Percentiles rank a stretch among this genome's conserved stretches.
Evolutionary conservation across 1,140 invertebrate genomes (phyloP).

Genomic region (Solenopsis invicta): DNA sequence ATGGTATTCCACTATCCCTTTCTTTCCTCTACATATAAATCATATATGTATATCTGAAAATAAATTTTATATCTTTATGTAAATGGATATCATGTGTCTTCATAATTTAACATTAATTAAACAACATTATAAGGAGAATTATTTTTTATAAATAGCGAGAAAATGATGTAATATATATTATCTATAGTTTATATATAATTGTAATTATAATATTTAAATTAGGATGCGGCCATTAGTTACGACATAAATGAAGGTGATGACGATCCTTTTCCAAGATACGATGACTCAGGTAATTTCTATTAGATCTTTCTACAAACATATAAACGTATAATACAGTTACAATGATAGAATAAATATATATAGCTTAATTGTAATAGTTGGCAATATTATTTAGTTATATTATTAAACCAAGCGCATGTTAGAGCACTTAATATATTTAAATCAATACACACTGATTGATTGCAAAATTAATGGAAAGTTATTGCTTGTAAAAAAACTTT

Average conservation of each 20-base stretch:
- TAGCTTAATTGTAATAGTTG: neutral
- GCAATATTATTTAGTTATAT: neutral
- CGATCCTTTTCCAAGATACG: conserved; percentile 92
- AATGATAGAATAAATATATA: neutral
- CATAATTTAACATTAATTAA: neutral
- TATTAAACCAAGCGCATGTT: neutral
- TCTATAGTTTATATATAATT: neutral
- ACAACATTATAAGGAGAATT: neutral
- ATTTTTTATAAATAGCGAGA: neutral
- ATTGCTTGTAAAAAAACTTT: conserved; percentile 41
- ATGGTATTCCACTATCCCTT: no score
- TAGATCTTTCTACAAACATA: conserved; percentile 5
- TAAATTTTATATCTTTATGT: neutral
- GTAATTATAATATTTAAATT: conserved; percentile 58
- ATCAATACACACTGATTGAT: neutral
- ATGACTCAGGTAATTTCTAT: conserved; percentile 82
- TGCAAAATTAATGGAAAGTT: conserved; percentile 35
- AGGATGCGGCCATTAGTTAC: conserved; percentile 95
- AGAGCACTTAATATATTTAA: conserved; percentile 34
- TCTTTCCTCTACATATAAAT: no score
- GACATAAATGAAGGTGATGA: conserved; percentile 93
- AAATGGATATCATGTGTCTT: neutral
- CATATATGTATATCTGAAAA: neutral
- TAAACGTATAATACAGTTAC: neutral
- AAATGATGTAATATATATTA: neutral